These are phyloP conservation scores for Orthonyx spaldingii DNA, from an alignment of 2,113 vertebrate species.

Conservation along the genomic window DNA sequence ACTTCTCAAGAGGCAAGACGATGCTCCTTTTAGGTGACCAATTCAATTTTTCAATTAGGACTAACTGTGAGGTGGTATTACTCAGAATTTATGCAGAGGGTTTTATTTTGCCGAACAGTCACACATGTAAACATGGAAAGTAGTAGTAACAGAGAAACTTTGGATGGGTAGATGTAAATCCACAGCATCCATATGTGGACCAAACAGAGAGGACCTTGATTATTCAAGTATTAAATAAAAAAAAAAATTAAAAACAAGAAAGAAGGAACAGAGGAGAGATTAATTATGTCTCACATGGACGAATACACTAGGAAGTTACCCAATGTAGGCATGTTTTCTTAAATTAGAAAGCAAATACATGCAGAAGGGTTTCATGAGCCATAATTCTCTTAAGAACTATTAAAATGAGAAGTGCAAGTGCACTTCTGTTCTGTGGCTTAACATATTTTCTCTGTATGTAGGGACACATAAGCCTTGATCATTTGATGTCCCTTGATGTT, in stretches of 20 bases:
- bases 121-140: not conserved
- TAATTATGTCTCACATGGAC: not conserved
- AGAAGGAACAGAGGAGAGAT: not conserved
- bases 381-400: not conserved
- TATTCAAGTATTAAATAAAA: not conserved
- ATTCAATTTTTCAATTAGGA: not conserved
- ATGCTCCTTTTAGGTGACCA: not conserved
- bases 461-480: not conserved
- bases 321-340: not conserved
- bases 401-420: not conserved
- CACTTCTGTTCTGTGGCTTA: not conserved
- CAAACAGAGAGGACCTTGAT: not conserved
- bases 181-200: not conserved
- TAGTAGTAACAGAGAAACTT: not conserved
- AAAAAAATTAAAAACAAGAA: not conserved
- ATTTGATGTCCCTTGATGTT: not conserved
- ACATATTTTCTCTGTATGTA: not conserved
- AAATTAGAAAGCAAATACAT: not conserved
- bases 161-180: not conserved
- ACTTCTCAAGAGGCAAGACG: not conserved
- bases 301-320: not conserved
- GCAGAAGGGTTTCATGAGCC: not conserved
- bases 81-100: not conserved
- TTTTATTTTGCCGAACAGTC: not conserved
- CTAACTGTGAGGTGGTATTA: not conserved